These are phyloP conservation scores for Cantharis nigra DNA, from an alignment of 2,888 invertebrate genomes.

Conservation along the genomic window DNA sequence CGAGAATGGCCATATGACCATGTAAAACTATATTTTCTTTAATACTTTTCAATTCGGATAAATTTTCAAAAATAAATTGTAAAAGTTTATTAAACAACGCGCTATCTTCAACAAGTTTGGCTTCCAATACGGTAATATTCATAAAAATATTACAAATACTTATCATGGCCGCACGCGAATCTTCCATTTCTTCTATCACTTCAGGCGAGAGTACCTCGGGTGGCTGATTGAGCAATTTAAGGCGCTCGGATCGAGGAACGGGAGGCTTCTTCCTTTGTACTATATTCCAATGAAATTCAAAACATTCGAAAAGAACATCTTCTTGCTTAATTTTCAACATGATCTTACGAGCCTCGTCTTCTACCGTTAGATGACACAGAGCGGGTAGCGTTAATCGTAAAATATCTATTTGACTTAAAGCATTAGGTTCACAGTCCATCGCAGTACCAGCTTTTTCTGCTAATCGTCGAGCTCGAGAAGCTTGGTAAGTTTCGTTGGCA, in stretches of 20 bases:
- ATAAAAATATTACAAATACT: constrained; percentile 90
- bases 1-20: constrained; percentile 83
- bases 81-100: constrained; percentile 77
- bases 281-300: constrained; percentile 85
- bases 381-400: constrained; percentile 85
- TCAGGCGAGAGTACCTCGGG: constrained; percentile 76
- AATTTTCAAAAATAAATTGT: constrained; percentile 82
- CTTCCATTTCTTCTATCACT: constrained; percentile 80
- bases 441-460: constrained; percentile 67
- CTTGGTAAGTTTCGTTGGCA: constrained; percentile 82
- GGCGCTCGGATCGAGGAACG: constrained; percentile 78
- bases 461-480: constrained; percentile 68
- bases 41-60: constrained; percentile 82
- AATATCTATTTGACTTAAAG: constrained; percentile 64
- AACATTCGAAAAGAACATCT: constrained; percentile 76
- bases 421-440: constrained; percentile 49
- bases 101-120: constrained; percentile 80
- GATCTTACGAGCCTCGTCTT: constrained; percentile 83
- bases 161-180: constrained; percentile 82
- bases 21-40: constrained; percentile 84
- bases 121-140: constrained; percentile 88
- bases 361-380: constrained; percentile 88
- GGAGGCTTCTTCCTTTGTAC: constrained; percentile 83
- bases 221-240: constrained; percentile 75
- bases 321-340: constrained; percentile 79